A percentile compares a stretch with the other conserved stretches of the same genome.
Conservation (phyloP, 1,140 invertebrate genomes). For the Agrilus planipennis region DNA sequence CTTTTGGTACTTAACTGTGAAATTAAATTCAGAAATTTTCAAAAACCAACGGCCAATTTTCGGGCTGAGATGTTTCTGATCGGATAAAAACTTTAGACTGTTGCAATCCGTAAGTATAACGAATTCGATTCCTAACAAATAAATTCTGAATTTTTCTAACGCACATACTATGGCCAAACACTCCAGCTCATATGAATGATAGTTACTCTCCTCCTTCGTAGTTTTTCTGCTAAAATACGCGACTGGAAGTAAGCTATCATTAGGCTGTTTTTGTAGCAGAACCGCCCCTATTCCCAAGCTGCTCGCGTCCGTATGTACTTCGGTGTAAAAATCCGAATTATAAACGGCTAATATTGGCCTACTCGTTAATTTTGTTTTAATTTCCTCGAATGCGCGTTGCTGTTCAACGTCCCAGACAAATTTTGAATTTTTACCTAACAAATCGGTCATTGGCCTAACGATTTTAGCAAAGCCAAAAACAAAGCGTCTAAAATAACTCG, state of each 20-base stretch:
- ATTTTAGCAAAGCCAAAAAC: slow-evolving; percentile 19
- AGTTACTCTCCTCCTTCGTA: slow-evolving; percentile 2
- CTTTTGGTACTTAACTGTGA: slow-evolving; percentile 11
- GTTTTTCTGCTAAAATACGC: slow-evolving; percentile 7
- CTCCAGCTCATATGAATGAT: slow-evolving; percentile 6
- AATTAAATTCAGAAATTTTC: slow-evolving; percentile 13
- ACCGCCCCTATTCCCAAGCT: slow-evolving; percentile 15
- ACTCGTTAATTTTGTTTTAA: not conserved
- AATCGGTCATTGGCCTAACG: slow-evolving; percentile 17
- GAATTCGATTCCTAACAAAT: slow-evolving; percentile 6
- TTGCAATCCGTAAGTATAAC: slow-evolving; percentile 16
- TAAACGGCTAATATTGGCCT: not conserved
- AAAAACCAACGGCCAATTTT: slow-evolving; percentile 18
- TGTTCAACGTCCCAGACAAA: slow-evolving; percentile 2
- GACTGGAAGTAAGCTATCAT: not conserved
- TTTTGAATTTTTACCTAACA: not conserved
- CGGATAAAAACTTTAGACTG: slow-evolving; percentile 11
- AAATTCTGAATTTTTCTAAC: slow-evolving; percentile 8
- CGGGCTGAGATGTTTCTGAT: slow-evolving; percentile 15
- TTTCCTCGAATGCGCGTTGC: not conserved
- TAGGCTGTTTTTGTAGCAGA: slow-evolving; percentile 14
- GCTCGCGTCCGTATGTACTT: slow-evolving; percentile 24
- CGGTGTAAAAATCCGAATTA: slow-evolving; percentile 4
- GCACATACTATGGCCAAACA: slow-evolving; percentile 8
- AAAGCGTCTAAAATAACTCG: slow-evolving; percentile 27